Conservation (phyloP, 1,140 invertebrate genomes). For the Bombus haemorrhoidalis region DNA sequence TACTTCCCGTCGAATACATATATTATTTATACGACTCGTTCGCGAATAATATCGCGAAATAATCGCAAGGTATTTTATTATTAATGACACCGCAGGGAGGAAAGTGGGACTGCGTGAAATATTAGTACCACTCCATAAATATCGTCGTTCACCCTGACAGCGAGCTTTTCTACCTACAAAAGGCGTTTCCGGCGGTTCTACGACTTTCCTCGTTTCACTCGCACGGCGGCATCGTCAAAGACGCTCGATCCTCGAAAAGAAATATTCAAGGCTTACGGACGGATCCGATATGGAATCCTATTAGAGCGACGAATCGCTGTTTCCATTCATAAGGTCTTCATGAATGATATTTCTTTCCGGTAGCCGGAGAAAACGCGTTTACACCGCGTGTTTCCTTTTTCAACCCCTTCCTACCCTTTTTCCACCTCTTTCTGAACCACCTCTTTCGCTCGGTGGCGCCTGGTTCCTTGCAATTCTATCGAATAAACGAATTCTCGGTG, state of each 20-base stretch:
- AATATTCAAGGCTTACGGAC: conserved; percentile 12
- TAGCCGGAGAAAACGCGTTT: neutral
- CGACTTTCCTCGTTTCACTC: neutral
- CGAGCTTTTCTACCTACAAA: neutral
- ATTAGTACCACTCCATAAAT: conserved; percentile 34
- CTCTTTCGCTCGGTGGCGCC: too few species aligned
- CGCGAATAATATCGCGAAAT: conserved; percentile 31
- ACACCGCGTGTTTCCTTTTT: neutral
- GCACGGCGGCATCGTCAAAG: neutral
- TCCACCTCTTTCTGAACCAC: too few species aligned
- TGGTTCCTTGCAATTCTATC: conserved; percentile 46
- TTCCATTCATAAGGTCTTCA: conserved; percentile 32
- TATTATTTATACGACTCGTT: conserved; percentile 36
- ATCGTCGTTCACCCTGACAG: neutral
- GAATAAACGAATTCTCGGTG: conserved; percentile 53
- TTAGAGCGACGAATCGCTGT: conserved; percentile 16
- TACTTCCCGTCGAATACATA: neutral
- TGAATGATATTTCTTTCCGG: conserved; percentile 39
- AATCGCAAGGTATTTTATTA: conserved; percentile 46
- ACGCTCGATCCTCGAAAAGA: neutral
- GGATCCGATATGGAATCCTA: conserved; percentile 27
- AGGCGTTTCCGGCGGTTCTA: neutral
- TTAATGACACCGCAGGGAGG: conserved; percentile 20
- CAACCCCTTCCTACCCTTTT: neutral
- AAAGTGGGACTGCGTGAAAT: conserved; percentile 18